Conservation (phyloP, 2,888 invertebrate genomes). For the Ectropis crepuscularia region DNA sequence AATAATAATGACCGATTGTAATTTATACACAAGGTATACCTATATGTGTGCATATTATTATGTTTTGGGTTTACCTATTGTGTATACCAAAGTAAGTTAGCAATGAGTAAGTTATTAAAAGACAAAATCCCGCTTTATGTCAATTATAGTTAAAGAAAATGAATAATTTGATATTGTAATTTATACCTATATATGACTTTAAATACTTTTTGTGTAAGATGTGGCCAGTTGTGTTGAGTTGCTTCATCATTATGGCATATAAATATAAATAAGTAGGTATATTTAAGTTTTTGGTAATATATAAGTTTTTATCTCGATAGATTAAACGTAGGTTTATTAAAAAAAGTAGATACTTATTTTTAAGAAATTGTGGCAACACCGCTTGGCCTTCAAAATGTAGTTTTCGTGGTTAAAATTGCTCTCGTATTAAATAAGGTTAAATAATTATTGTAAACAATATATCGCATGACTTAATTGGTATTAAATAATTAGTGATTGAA, state of each 20-base stretch:
- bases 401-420: conserved; percentile 66
- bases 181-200: conserved; percentile 53
- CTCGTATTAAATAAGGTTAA: conserved; percentile 52
- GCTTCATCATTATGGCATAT: conserved; percentile 24
- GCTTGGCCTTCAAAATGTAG: conserved; percentile 83
- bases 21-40: conserved; percentile 18
- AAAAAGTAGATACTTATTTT: conserved; percentile 25
- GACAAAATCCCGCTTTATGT: conserved; percentile 75
- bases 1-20: conserved; percentile 32
- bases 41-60: not conserved
- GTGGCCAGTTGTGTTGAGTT: conserved; percentile 50
- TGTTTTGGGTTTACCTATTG: conserved; percentile 18
- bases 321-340: conserved; percentile 2
- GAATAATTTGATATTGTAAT: conserved; percentile 64
- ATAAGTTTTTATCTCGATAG: conserved; percentile 63
- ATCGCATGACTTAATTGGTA: conserved; percentile 64
- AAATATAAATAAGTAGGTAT: conserved; percentile 21
- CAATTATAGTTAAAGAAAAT: conserved; percentile 77
- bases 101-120: conserved; percentile 47
- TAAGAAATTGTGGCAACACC: conserved; percentile 80
- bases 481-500: conserved; percentile 51
- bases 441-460: conserved; percentile 44
- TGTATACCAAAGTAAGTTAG: conserved; percentile 65
- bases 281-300: conserved; percentile 5
- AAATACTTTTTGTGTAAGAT: conserved; percentile 53